Evolutionary conservation across 2,797 vertebrate genomes (phyloP).

Genomic region (Siniperca scherzeri): DNA sequence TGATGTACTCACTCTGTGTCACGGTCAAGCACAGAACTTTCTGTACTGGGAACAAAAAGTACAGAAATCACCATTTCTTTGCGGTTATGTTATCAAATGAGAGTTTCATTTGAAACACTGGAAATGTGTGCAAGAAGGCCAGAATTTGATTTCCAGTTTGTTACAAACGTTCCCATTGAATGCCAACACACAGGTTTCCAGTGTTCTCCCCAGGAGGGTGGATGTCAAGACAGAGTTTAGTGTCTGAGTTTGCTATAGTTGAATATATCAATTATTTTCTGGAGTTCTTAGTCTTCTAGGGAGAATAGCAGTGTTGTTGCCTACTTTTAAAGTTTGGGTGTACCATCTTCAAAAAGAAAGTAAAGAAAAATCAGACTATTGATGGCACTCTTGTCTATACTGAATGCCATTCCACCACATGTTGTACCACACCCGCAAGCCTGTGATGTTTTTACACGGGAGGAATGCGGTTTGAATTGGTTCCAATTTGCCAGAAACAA

Average conservation of each 20-base stretch:
- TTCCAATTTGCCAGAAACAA: constrained; percentile 63
- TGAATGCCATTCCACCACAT: constrained; percentile 4
- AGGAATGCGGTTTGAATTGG: constrained; percentile 48
- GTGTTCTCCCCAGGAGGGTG: background rate
- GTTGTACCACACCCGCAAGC: background rate
- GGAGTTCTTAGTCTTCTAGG: background rate
- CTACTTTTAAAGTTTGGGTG: background rate
- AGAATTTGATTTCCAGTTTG: constrained; percentile 24
- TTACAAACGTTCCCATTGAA: constrained; percentile 21
- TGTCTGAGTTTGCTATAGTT: background rate
- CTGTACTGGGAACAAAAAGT: background rate
- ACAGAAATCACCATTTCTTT: constrained; percentile 9
- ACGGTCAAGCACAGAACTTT: background rate
- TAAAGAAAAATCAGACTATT: background rate
- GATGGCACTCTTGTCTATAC: background rate
- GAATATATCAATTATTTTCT: constrained; percentile 4
- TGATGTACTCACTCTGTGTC: background rate
- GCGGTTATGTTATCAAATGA: constrained; percentile 12
- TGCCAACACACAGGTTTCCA: background rate
- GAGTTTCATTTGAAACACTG: constrained; percentile 11
- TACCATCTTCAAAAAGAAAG: background rate
- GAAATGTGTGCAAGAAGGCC: constrained; percentile 3
- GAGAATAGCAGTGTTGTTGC: background rate
- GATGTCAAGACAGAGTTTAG: constrained; percentile 2
- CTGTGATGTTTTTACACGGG: constrained; percentile 16